A percentile compares a stretch with the other conserved stretches of the same genome.
These are phyloP conservation scores for Castor canadensis DNA, from an alignment of 2,113 vertebrate species.

Conservation along the genomic window DNA sequence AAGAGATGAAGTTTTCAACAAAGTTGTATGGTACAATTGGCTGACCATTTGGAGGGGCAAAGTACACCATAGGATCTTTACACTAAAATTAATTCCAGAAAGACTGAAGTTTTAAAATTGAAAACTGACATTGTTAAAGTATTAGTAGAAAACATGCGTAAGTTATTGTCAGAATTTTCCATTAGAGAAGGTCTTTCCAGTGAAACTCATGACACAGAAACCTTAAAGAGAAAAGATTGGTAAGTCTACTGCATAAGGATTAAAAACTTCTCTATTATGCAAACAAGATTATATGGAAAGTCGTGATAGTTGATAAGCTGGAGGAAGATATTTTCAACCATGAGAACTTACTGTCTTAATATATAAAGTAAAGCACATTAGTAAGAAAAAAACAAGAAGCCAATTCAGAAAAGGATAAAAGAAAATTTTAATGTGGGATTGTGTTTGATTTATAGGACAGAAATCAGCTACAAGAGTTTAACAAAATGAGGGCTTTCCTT, in stretches of 20 bases:
- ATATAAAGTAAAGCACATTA: constrained; percentile 16
- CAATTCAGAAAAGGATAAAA: not conserved
- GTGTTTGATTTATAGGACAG: not conserved
- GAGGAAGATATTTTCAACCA: not conserved
- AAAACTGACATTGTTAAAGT: constrained; percentile 15
- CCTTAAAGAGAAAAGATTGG: not conserved
- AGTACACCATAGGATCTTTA: not conserved
- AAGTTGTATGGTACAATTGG: not conserved
- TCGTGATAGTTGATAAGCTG: not conserved
- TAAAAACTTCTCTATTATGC: not conserved
- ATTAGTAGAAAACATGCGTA: not conserved
- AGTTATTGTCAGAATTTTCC: constrained; percentile 15
- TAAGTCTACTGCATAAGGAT: not conserved
- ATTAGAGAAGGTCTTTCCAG: not conserved
- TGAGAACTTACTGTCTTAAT: not conserved
- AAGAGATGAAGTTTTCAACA: not conserved
- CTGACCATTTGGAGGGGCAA: not conserved
- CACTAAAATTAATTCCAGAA: constrained; percentile 4
- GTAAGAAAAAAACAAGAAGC: not conserved
- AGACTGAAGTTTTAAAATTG: constrained; percentile 46
- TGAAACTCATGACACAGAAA: not conserved
- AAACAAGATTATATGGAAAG: not conserved
- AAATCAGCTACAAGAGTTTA: not conserved
- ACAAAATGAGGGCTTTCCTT: not conserved
- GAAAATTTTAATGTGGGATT: not conserved